Evolutionary conservation across 92 coral and sea anemone species (phyloP).

Genomic region (Phenganax stokvisi): DNA sequence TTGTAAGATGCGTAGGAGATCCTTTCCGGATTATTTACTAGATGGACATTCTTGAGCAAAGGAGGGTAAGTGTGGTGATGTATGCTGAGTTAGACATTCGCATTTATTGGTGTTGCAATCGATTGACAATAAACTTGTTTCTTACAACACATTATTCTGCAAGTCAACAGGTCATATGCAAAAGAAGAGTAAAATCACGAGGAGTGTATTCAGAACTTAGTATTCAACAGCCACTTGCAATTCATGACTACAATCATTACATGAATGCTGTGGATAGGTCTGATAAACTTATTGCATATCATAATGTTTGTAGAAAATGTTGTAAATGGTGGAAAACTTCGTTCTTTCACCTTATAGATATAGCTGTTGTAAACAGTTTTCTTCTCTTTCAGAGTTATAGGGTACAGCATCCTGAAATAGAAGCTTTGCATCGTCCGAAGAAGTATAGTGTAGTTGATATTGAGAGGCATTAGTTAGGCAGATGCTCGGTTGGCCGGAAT

Average conservation of each 20-base stretch:
- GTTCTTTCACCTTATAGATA: no score
- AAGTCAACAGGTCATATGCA: background rate
- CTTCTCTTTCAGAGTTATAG: slow-evolving; percentile 47
- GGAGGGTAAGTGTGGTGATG: slow-evolving; percentile 33
- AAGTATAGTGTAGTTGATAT: slow-evolving; percentile 41
- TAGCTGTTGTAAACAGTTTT: slow-evolving; percentile 50
- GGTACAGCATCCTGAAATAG: slow-evolving; percentile 36
- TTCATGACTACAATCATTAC: background rate
- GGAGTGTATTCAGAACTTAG: background rate
- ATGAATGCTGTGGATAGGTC: slow-evolving; percentile 50
- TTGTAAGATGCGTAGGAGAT: slow-evolving; percentile 41
- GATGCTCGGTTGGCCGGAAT: slow-evolving; percentile 31
- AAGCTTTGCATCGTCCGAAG: slow-evolving; percentile 32
- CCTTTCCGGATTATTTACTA: slow-evolving; percentile 46
- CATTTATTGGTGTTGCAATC: slow-evolving; percentile 50
- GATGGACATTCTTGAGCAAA: slow-evolving; percentile 57
- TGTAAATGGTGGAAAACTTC: slow-evolving; percentile 56
- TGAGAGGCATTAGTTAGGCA: slow-evolving; percentile 47
- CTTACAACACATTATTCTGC: background rate
- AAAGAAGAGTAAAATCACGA: background rate
- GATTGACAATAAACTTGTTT: slow-evolving; percentile 10
- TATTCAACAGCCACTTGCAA: background rate
- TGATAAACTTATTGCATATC: slow-evolving; percentile 47
- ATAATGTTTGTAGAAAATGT: slow-evolving; percentile 45
- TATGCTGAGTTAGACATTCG: slow-evolving; percentile 47